Base-by-base conservation (phyloP, 2,797 vertebrate species). In the Pipistrellus pygmaeus region DNA sequence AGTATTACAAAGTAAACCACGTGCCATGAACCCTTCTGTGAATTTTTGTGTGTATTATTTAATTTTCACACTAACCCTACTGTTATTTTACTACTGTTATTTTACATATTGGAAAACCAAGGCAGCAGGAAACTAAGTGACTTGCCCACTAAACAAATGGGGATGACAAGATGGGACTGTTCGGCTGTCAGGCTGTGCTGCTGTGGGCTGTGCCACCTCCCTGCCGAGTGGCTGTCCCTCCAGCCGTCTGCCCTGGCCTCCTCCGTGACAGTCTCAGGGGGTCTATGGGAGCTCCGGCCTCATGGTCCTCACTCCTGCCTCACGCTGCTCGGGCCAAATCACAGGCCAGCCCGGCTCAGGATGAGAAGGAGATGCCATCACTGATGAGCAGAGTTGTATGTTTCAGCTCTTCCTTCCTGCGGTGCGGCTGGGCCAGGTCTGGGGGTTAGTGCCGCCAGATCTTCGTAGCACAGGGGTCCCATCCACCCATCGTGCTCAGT, bases 21-120 rank as follows among this genome's bases (percentile, higher is more conserved):
- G 8, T 55, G 23, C 53, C 20, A 53, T 2, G 15, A 75, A 18
- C 32, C 68, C 6, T 38, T 60, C 8, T 78, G 0, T 78, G 15
- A 83, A n/a, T 77, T 41, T 68, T 73, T 86, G 13, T 20, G 5
- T 75, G 1, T 27, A 4, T 66, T 64, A 23, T 44, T 88, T 93
- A 53, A 71, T 75, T 23, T 23, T 87, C 23, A 84, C 21, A 48
- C 18, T 32, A 20, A 53, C 3, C 21, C 32, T 83, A 0, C 53
- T 46, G 32, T 41, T 38, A 7, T 57, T 88, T 80, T 76, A 21
- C 30, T 75, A 30, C 1, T 60, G 32, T 84, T 78, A 25, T 72
- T 92, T 96, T 85, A 62, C 86, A 27, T 25, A 14, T 71, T 76
- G 62, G 57, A 73, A 91, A 83, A 60, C 66, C 6, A 7, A 71